Conservation (phyloP, 2,797 vertebrate species). For the Gymnoscopelus microlampas region DNA sequence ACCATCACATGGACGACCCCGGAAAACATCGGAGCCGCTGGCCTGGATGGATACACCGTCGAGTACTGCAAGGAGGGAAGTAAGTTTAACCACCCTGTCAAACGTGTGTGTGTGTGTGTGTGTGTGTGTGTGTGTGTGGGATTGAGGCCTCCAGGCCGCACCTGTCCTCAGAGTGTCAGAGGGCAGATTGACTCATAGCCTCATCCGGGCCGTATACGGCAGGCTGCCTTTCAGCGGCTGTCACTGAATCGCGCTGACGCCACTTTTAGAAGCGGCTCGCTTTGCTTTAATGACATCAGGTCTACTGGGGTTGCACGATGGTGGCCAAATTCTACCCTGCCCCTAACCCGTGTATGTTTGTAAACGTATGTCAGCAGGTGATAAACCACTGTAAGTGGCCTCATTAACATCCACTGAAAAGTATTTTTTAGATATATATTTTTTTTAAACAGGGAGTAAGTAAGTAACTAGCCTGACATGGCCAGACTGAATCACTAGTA, state of each 20-base stretch:
- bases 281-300: slow-evolving; percentile 66
- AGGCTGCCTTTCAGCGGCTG: slow-evolving; percentile 69
- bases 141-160: slow-evolving; percentile 56
- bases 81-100: slow-evolving; percentile 66
- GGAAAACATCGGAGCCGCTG: slow-evolving; percentile 77
- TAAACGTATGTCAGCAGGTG: slow-evolving; percentile 64
- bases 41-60: slow-evolving; percentile 89
- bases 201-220: slow-evolving; percentile 71
- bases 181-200: slow-evolving; percentile 67
- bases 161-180: slow-evolving; percentile 76
- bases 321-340: slow-evolving; percentile 44
- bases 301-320: slow-evolving; percentile 61
- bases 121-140: slow-evolving; percentile 15
- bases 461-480: no score
- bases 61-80: slow-evolving; percentile 92
- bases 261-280: slow-evolving; percentile 76
- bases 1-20: slow-evolving; percentile 89
- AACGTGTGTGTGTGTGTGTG: slow-evolving; percentile 16
- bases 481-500: no score
- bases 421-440: no score
- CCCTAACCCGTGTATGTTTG: slow-evolving; percentile 62
- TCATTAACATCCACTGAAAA: slow-evolving; percentile 13
- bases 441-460: no score
- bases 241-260: slow-evolving; percentile 68
- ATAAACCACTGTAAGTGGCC: slow-evolving; percentile 54